A percentile compares a stretch with the other conserved stretches of the same genome.
Conservation (phyloP, 2,888 invertebrate genomes). For the Heterodera filipjevi region DNA sequence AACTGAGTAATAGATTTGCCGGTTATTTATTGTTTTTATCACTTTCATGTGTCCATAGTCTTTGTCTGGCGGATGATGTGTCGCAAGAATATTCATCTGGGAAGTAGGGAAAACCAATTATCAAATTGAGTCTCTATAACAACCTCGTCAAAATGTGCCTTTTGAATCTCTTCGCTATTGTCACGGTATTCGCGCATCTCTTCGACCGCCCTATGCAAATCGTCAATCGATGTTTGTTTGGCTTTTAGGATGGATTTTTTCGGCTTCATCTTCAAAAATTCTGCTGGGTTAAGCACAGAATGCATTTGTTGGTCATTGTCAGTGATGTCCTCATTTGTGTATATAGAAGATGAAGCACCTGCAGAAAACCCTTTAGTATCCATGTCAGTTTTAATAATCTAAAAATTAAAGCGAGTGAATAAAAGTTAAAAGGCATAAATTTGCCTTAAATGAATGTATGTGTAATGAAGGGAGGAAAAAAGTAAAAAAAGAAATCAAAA, state of each 20-base stretch:
- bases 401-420: background rate
- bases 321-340: background rate
- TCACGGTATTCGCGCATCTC: constrained; percentile 46
- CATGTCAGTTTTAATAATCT: background rate
- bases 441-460: no score
- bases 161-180: constrained; percentile 49
- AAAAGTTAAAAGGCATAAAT: background rate
- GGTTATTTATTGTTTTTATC: no score
- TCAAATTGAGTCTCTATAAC: background rate
- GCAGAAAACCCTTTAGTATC: background rate
- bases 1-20: no score
- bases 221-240: constrained; percentile 52
- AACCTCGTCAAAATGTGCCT: constrained; percentile 72
- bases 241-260: constrained; percentile 65
- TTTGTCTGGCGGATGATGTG: constrained; percentile 94
- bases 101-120: no score
- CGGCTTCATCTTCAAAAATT: constrained; percentile 61
- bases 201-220: constrained; percentile 15
- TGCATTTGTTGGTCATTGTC: constrained; percentile 18
- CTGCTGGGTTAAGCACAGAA: constrained; percentile 52
- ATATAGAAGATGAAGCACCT: constrained; percentile 5
- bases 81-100: constrained; percentile 94
- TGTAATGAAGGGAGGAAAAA: no score
- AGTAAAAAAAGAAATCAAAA: background rate
- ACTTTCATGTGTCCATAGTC: constrained; percentile 98